Base-by-base conservation (phyloP, 2,888 invertebrate species). In the Cephus pygmeus region DNA sequence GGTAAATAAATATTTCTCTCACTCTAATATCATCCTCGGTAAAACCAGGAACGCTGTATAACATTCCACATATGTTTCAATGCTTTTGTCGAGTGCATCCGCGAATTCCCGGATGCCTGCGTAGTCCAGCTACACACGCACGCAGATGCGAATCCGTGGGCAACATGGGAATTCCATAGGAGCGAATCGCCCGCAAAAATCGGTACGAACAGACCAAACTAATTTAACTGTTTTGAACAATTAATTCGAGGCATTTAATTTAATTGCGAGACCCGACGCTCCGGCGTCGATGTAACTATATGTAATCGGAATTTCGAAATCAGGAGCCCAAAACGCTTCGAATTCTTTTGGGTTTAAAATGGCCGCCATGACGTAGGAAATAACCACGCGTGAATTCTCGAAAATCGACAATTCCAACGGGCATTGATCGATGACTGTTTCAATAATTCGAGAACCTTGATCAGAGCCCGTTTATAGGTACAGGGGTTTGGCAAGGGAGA, bases 201-300 rank as follows among this genome's bases (percentile, higher is more conserved):
- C 87, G 83, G 82, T 88, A 69, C 30, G 71, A 76, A 89, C 89
- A 85, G 88, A 87, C 85, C 83, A 83, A 87, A 88, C 89, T 90
- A 89, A 90, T 90, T 89, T 86, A 88, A 89, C 89, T 87, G 86
- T 86, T 87, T 86, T 87, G 86, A 89, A 88, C 90, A 89, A 91
- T 91, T 91, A 91, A 89, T 91, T 85, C 89, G 85, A 85, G 85
- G 87, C 89, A 88, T 90, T 90, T 89, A 88, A 90, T 90, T 90
- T 88, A 88, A 90, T 89, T 87, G 87, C 84, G 83, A 33, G 6
- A 69, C 11, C 69, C 69, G 30, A 30, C 69, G 69, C 31, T 33
- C 69, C 30, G 11, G 12, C 69, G 69, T 69, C 31, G 69, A 69
- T 30, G 30, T 15, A 6, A 11, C 30, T 30, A 69, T 30, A 69